A percentile compares a stretch with the other conserved stretches of the same genome.
Evolutionary conservation across 2,888 invertebrate genomes (phyloP).

Genomic region (Balanococcus diminutus): DNA sequence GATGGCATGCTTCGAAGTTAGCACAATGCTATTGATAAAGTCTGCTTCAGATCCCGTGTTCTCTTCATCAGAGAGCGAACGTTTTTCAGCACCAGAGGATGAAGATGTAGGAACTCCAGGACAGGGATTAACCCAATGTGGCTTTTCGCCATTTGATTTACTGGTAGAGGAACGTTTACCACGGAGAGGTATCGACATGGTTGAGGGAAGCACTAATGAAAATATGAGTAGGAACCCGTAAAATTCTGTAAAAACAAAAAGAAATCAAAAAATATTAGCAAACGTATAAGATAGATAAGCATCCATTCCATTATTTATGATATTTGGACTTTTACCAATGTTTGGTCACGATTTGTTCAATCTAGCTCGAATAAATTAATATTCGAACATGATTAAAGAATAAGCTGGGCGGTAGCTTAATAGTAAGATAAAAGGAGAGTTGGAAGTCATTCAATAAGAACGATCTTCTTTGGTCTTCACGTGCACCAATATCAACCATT

Average conservation of each 20-base stretch:
- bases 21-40: slow-evolving; percentile 62
- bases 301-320: not conserved
- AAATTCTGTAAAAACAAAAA: not conserved
- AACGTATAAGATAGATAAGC: not conserved
- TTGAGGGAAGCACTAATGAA: not conserved
- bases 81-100: slow-evolving; percentile 57
- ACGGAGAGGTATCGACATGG: not conserved
- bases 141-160: slow-evolving; percentile 56
- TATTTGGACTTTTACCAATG: not conserved
- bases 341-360: not conserved
- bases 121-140: slow-evolving; percentile 64
- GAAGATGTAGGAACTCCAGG: not conserved
- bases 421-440: not conserved
- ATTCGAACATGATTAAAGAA: not conserved
- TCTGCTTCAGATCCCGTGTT: slow-evolving; percentile 61
- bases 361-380: not conserved
- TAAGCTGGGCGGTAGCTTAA: not conserved
- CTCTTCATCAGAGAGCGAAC: slow-evolving; percentile 61
- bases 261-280: not conserved
- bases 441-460: no score
- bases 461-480: not conserved
- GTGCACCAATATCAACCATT: not conserved
- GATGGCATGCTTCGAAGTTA: slow-evolving; percentile 63
- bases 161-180: slow-evolving; percentile 44
- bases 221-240: slow-evolving; percentile 15